Evolutionary conservation across 2,888 invertebrate genomes (phyloP).

Genomic region (Drosophila percnosoma): DNA sequence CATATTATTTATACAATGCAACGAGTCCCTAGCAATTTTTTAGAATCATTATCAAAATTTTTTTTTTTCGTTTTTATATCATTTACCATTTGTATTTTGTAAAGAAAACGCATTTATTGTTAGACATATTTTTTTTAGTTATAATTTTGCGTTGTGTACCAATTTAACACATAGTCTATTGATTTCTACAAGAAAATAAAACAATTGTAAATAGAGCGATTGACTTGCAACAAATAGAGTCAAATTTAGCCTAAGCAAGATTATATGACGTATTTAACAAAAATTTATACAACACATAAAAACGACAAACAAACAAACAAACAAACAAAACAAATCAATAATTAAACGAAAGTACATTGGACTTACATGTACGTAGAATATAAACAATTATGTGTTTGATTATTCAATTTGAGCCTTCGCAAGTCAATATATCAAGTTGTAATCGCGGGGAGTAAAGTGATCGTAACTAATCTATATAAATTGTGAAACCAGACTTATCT

Average conservation of each 20-base stretch:
- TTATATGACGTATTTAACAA: conserved; percentile 39
- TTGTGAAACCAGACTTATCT: neutral
- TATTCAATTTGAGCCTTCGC: neutral
- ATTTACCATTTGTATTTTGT: conserved; percentile 21
- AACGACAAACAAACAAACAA: neutral
- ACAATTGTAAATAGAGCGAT: conserved; percentile 46
- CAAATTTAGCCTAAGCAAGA: conserved; percentile 35
- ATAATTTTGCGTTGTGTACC: conserved; percentile 34
- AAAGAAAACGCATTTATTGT: conserved; percentile 58
- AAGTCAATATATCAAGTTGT: neutral
- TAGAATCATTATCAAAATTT: neutral
- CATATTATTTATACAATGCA: conserved; percentile 34
- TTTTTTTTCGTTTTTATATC: neutral
- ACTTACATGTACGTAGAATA: conserved; percentile 31
- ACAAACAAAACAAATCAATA: conserved; percentile 16
- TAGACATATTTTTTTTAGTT: conserved; percentile 28
- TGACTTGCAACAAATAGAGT: conserved; percentile 32
- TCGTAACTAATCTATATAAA: neutral
- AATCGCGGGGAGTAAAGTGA: neutral
- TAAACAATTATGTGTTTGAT: neutral
- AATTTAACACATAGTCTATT: conserved; percentile 37
- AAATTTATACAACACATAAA: conserved; percentile 32
- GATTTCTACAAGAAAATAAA: conserved; percentile 74
- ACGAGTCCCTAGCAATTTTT: conserved; percentile 28
- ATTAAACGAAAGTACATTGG: conserved; percentile 46